Percentiles rank a stretch among this genome's conserved stretches.
phyloP scores from a whole-genome alignment of 2,888 invertebrate species.

The Acanthosepion lycidas region DNA sequence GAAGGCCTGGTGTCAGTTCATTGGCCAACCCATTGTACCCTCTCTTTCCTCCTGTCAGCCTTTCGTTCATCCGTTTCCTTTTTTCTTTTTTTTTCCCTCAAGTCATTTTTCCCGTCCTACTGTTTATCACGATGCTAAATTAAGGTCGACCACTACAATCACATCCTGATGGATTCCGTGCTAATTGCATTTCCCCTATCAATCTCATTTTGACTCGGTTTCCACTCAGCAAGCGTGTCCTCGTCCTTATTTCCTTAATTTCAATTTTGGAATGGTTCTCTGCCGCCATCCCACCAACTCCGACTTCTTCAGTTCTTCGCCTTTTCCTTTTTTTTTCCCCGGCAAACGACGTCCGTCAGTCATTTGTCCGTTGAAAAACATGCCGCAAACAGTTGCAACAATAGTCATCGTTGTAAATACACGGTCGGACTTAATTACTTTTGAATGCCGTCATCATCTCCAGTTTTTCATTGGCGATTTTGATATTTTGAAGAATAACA shows the following conservation, averaged over 20 bases:
- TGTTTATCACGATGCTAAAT: background rate
- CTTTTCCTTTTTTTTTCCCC: background rate
- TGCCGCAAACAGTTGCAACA: background rate
- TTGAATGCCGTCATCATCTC: background rate
- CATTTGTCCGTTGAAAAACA: background rate
- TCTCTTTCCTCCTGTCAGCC: background rate
- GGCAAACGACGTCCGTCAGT: background rate
- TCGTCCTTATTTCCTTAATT: background rate
- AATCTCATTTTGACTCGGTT: background rate
- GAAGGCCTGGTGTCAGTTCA: background rate
- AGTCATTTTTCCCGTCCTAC: background rate
- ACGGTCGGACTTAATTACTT: background rate
- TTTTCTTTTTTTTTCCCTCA: too few species aligned
- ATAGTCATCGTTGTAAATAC: background rate
- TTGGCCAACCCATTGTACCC: background rate
- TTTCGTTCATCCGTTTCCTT: background rate
- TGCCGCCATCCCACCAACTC: background rate
- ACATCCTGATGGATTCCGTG: background rate
- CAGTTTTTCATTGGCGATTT: background rate
- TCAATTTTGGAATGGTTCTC: background rate
- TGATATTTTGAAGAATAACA: conserved; percentile 13
- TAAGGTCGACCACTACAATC: background rate
- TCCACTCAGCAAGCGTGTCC: background rate
- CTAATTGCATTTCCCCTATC: background rate
- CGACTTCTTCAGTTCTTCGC: background rate